Evolutionary conservation across 1,140 invertebrate genomes (phyloP).

Genomic region (Papilio aristodemus): DNA sequence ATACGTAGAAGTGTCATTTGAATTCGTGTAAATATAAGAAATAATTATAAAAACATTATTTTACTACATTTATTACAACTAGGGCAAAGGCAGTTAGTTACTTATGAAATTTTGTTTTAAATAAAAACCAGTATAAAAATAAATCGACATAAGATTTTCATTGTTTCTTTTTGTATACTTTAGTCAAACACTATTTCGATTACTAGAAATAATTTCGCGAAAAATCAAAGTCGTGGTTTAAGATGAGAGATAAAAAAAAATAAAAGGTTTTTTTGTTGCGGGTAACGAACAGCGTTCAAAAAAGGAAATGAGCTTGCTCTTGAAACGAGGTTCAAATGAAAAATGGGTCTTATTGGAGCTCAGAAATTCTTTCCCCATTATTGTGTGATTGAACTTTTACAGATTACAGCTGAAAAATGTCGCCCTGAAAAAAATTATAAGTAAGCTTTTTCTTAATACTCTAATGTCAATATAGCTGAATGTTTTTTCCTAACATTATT

Average conservation of each 20-base stretch:
- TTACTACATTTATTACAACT: no score
- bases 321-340: slow-evolving; percentile 13
- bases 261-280: slow-evolving; percentile 7
- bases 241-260: not conserved
- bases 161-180: not conserved
- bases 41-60: no score
- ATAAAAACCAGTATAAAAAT: not conserved
- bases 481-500: no score
- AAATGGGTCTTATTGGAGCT: slow-evolving; percentile 8
- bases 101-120: not conserved
- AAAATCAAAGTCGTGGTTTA: slow-evolving; percentile 9
- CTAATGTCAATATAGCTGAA: no score
- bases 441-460: not conserved
- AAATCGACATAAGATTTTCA: not conserved
- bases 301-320: slow-evolving; percentile 23
- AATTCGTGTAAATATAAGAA: no score
- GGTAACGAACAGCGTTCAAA: slow-evolving; percentile 18
- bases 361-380: slow-evolving; percentile 7
- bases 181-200: slow-evolving; percentile 1
- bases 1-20: not conserved
- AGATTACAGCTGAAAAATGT: slow-evolving; percentile 2
- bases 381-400: slow-evolving; percentile 10
- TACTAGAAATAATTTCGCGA: not conserved
- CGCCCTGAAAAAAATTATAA: not conserved
- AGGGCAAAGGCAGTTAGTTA: no score